Evolutionary conservation across 1,140 invertebrate species (phyloP).

Genomic region (Lepidurus arcticus): DNA sequence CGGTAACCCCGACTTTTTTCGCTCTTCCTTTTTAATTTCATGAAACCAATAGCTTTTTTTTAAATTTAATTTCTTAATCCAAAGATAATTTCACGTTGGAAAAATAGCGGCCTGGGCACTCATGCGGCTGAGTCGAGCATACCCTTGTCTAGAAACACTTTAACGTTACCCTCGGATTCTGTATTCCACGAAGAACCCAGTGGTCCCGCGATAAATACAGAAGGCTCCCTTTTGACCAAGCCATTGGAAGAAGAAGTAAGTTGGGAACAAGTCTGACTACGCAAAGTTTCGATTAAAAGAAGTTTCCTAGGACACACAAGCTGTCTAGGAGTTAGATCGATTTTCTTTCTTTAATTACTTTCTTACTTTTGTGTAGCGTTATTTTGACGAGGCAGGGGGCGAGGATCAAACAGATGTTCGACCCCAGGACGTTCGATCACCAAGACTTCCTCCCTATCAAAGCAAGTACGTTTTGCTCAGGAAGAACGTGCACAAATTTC

Average conservation of each 20-base stretch:
- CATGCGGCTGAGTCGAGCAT: neutral
- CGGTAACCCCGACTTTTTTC: conserved; percentile 47
- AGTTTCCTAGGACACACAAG: neutral
- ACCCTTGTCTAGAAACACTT: neutral
- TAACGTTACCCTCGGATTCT: neutral
- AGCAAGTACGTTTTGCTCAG: neutral
- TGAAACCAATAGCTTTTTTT: neutral
- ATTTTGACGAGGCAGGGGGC: neutral
- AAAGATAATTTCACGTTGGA: neutral
- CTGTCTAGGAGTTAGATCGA: neutral
- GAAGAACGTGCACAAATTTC: neutral
- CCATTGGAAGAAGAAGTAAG: neutral
- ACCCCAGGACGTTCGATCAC: neutral
- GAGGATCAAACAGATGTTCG: neutral
- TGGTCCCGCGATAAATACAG: neutral
- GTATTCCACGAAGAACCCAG: neutral
- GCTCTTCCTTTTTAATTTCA: no score
- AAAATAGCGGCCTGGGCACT: neutral
- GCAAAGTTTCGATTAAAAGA: neutral
- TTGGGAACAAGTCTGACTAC: neutral
- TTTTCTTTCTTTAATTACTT: neutral
- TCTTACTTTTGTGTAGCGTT: neutral
- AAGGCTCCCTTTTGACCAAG: neutral
- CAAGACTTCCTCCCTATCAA: neutral
- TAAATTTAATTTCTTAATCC: neutral